Conservation (phyloP, 2,113 vertebrate species). For the Tauraco erythrolophus region DNA sequence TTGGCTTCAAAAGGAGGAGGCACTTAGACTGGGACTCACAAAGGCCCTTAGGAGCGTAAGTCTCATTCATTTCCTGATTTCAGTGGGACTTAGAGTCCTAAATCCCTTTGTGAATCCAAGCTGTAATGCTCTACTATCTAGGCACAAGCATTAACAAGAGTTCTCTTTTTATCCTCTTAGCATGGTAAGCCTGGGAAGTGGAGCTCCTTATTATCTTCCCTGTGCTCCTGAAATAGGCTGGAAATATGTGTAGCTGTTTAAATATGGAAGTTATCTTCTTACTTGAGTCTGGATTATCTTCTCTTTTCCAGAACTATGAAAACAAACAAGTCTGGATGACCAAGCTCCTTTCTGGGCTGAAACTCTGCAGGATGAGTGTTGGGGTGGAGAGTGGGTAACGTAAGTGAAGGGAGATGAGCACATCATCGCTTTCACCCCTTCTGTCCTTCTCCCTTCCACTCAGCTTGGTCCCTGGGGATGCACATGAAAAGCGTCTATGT, state of each 20-base stretch:
- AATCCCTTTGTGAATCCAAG: constrained; percentile 64
- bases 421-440: background rate
- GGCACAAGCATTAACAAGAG: constrained; percentile 53
- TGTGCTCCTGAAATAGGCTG: constrained; percentile 45
- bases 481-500: background rate
- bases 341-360: background rate
- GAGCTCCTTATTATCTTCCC: constrained; percentile 47
- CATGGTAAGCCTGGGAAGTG: constrained; percentile 56
- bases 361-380: background rate
- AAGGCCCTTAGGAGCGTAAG: constrained; percentile 27
- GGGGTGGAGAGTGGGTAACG: background rate
- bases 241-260: constrained; percentile 39
- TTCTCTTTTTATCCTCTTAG: constrained; percentile 65
- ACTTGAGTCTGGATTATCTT: background rate
- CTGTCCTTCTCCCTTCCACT: background rate
- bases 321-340: background rate
- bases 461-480: background rate
- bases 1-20: constrained; percentile 40
- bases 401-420: background rate
- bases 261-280: constrained; percentile 26
- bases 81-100: constrained; percentile 49
- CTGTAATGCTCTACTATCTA: constrained; percentile 54
- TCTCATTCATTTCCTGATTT: constrained; percentile 65
- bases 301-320: background rate
- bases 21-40: background rate